phyloP scores from a whole-genome alignment of 2,888 invertebrate genomes.

The Mylabris sibirica region DNA sequence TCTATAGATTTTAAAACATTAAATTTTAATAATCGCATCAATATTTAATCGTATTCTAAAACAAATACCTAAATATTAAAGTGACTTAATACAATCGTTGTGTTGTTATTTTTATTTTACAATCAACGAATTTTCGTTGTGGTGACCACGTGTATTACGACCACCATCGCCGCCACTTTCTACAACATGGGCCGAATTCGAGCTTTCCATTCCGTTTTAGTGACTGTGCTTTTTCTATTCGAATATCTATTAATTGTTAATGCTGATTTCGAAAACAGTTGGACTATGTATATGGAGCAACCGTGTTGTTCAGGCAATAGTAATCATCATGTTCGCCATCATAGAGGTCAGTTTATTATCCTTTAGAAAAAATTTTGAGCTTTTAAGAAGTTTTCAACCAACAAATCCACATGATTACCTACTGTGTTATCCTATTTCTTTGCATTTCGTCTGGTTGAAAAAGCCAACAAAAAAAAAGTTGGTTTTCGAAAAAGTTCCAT shows the following conservation, averaged over 20 bases:
- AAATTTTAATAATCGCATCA: neutral
- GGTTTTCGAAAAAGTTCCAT: neutral
- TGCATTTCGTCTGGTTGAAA: neutral
- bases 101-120: constrained; percentile 19
- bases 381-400: neutral
- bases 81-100: neutral
- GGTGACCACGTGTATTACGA: constrained; percentile 44
- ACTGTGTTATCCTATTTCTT: neutral
- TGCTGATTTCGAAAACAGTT: constrained; percentile 69
- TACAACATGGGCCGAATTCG: constrained; percentile 39
- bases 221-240: constrained; percentile 33
- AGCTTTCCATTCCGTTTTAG: neutral
- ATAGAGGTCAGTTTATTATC: constrained; percentile 65
- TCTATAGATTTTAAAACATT: neutral
- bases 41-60: neutral
- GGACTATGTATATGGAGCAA: constrained; percentile 72
- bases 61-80: neutral
- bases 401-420: neutral
- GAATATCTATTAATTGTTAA: constrained; percentile 46
- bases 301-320: constrained; percentile 69
- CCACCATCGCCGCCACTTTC: neutral
- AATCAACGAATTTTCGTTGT: constrained; percentile 20
- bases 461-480: too few species aligned
- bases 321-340: constrained; percentile 69
- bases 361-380: neutral